Evolutionary conservation across 2,113 vertebrate species (phyloP), one percentile per base, ranked within the genome.

Genomic region (Chrysochloris asiatica): DNA sequence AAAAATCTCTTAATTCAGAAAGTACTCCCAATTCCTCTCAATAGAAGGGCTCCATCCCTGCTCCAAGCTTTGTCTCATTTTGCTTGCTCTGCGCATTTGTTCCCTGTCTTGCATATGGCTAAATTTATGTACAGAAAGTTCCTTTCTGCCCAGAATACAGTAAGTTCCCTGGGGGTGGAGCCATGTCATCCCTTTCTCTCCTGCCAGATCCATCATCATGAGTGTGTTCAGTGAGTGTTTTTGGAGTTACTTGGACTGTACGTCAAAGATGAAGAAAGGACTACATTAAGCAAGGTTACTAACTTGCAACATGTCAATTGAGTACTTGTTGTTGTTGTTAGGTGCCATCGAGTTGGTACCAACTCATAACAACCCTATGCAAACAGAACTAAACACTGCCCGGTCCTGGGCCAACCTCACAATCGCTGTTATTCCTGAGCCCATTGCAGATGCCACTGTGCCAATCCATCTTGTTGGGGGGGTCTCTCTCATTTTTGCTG

Each of bases 91-190:
- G 2, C 50, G 3, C 0, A 0, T 4, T 5, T 56, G n/a, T 22
- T n/a, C 21, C 33, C 72, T 4, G 7, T 22, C 33, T 3, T 2
- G 0, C 33, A 4, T 2, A 0, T 0, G 24, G 16, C 7, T 16
- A 59, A n/a, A 30, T 43, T 19, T 4, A n/a, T 13, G 56, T 6
- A 36, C 2, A 9, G 3, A 2, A n/a, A 21, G 24, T 26, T 43
- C 28, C 22, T 48, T 67, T 38, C 16, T 26, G 11, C 16, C 45
- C 7, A n/a, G 6, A 24, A 83, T 36, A 67, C 36, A 1, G 12
- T 1, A 36, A 22, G 17, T 38, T 82, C 19, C 75, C 45, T 17
- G 8, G 3, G 1, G 71, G 24, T 52, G n/a, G 50, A 56, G 4
- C n/a, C 30, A 4, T 8, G 26, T 45, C 22, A 0, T 10, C 41